Evolutionary conservation across 64 coral and sea anemone species (phyloP).

Genomic region (Trachythela sp.): DNA sequence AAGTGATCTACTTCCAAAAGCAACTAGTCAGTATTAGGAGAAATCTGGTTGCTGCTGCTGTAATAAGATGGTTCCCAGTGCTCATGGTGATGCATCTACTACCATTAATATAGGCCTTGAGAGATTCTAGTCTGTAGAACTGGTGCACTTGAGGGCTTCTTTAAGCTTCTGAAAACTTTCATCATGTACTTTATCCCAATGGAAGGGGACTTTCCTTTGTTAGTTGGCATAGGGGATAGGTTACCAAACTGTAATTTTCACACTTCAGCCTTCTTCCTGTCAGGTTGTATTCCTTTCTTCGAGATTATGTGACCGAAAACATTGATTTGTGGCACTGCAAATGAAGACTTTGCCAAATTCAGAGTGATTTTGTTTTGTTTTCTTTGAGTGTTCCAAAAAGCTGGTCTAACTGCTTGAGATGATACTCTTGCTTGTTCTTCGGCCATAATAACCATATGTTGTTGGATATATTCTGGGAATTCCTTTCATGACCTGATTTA

Average conservation of each 20-base stretch:
- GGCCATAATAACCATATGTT: background rate
- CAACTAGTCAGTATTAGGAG: background rate
- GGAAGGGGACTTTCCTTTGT: background rate
- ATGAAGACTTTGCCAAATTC: background rate
- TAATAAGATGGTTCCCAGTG: slow-evolving; percentile 15
- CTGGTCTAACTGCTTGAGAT: too few species aligned
- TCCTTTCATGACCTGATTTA: background rate
- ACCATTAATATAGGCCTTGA: background rate
- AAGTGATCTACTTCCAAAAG: background rate
- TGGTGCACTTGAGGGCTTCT: background rate
- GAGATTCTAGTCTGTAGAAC: background rate
- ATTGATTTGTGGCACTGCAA: background rate
- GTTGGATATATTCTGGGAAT: too few species aligned
- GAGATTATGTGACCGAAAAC: background rate
- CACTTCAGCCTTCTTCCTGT: background rate
- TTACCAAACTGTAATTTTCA: background rate
- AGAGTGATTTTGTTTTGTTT: background rate
- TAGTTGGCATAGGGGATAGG: background rate
- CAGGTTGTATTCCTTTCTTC: background rate
- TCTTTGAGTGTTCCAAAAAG: background rate
- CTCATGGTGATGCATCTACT: slow-evolving; percentile 37
- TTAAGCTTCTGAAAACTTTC: background rate
- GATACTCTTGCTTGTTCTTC: background rate
- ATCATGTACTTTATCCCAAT: background rate
- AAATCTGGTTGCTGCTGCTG: slow-evolving; percentile 2